A percentile compares a stretch with the other conserved stretches of the same genome.
These are phyloP conservation scores for Scaptomyza montana DNA, from an alignment of 1,140 invertebrate species.

Conservation along the genomic window DNA sequence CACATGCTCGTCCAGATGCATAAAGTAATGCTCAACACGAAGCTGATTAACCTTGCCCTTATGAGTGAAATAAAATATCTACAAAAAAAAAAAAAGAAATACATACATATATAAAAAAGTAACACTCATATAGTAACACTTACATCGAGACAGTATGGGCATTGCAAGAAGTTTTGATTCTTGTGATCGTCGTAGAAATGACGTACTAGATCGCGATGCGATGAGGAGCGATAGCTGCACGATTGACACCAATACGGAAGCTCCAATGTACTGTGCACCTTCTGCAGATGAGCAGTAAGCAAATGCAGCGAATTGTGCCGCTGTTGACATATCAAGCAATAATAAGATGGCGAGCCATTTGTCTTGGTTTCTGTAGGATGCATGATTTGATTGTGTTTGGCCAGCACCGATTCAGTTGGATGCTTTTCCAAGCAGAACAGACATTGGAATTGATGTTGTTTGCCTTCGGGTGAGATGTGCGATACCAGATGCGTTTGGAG, in stretches of 20 bases:
- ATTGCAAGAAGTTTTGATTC: constrained; percentile 87
- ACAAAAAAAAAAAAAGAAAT: constrained; percentile 8
- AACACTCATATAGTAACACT: constrained; percentile 1
- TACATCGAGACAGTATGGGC: constrained; percentile 90
- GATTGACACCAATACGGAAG: constrained; percentile 91
- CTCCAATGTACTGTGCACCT: constrained; percentile 89
- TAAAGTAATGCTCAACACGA: constrained; percentile 72
- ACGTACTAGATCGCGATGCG: constrained; percentile 89
- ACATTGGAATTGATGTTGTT: constrained; percentile 84
- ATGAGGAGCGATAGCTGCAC: constrained; percentile 90
- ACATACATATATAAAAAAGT: not conserved
- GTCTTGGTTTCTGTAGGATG: constrained; percentile 87
- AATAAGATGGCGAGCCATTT: constrained; percentile 84
- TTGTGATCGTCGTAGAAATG: constrained; percentile 89
- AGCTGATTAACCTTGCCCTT: constrained; percentile 63
- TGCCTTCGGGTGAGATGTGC: constrained; percentile 85
- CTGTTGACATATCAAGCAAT: constrained; percentile 88
- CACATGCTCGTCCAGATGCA: constrained; percentile 72
- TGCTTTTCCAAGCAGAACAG: constrained; percentile 86
- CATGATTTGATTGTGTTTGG: constrained; percentile 85
- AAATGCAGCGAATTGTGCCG: constrained; percentile 86
- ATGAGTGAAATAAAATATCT: constrained; percentile 76
- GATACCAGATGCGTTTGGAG: constrained; percentile 89
- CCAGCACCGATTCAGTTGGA: constrained; percentile 84
- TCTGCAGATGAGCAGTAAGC: constrained; percentile 90